Percentiles rank a stretch among this genome's conserved stretches.
These are phyloP conservation scores for Smutsia gigantea DNA, from an alignment of 2,797 vertebrate species.

Conservation along the genomic window DNA sequence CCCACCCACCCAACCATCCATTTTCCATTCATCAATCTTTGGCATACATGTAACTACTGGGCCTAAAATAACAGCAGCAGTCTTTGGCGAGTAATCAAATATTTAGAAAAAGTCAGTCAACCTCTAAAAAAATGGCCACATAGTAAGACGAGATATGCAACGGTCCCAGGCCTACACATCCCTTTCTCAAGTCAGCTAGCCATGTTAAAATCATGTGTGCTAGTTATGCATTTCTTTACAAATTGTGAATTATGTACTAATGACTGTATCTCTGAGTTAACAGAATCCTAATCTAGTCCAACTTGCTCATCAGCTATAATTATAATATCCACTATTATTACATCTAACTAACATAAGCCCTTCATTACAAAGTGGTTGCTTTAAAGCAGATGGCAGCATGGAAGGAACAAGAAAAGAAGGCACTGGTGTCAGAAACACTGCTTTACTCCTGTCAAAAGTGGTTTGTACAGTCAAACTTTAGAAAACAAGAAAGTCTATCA, in stretches of 20 bases:
- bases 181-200: slow-evolving; percentile 12
- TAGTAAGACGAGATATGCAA: neutral
- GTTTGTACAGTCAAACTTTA: neutral
- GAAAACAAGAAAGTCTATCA: neutral
- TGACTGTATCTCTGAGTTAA: neutral
- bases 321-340: neutral
- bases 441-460: neutral
- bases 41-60: neutral
- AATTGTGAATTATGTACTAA: neutral
- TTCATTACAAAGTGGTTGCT: neutral
- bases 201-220: neutral
- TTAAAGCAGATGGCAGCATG: neutral
- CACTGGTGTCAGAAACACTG: neutral
- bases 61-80: neutral
- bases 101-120: neutral
- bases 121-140: neutral
- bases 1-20: no score
- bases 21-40: neutral
- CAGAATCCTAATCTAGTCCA: neutral
- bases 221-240: neutral
- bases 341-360: neutral
- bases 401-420: neutral
- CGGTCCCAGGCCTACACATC: neutral
- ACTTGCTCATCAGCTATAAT: neutral
- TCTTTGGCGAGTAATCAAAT: neutral